Base-by-base conservation (phyloP, 2,888 invertebrate species). In the Diplolepis rosae region DNA sequence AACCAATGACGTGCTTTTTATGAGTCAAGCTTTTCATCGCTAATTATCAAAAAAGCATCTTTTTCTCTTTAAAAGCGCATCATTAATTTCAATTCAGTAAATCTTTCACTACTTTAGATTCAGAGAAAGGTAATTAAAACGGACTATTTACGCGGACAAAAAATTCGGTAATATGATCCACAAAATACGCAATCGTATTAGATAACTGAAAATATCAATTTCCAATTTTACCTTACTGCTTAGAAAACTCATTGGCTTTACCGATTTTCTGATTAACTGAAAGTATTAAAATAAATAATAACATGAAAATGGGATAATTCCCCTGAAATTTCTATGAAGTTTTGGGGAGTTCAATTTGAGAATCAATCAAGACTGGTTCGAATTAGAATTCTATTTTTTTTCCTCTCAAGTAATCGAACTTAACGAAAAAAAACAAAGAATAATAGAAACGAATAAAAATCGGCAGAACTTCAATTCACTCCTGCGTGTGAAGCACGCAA, bases 141-240 rank as follows among this genome's bases (percentile, higher is more conserved):
- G 18, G 32, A 56, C 22, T 56, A 32, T 35, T 22, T 56, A 35
- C 11, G 22, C 5, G 1, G 11, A 32, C 15, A 56, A 35, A 35
- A 11, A 35, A 56, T 32, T 0, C 13, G 5, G 13, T 30, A 35
- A 22, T 39, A 39, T 61, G 7, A n/a, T 24, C n/a, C 24, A 24
- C 6, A 24, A 61, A 61, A 32, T 35, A 24, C 56, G 18, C 13
- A 18, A 13, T 39, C 5, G 22, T 61, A 61, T 61, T 39, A 24
- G 39, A 39, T 24, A 45, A 1, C n/a, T n/a, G 0, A 39, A 18
- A 54, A n/a, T 5, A 52, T 24, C 24, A 39, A 24, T 13, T 39
- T 39, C 24, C 61, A 39, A 61, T 61, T 61, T 32, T 61, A 39
- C 24, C 35, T 61, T 61, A 61, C 24, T 61, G n/a, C 39, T 24